Percentiles rank a stretch among this genome's conserved stretches.
Evolutionary conservation across 2,113 vertebrate genomes (phyloP).

Genomic region (Scomber japonicus): DNA sequence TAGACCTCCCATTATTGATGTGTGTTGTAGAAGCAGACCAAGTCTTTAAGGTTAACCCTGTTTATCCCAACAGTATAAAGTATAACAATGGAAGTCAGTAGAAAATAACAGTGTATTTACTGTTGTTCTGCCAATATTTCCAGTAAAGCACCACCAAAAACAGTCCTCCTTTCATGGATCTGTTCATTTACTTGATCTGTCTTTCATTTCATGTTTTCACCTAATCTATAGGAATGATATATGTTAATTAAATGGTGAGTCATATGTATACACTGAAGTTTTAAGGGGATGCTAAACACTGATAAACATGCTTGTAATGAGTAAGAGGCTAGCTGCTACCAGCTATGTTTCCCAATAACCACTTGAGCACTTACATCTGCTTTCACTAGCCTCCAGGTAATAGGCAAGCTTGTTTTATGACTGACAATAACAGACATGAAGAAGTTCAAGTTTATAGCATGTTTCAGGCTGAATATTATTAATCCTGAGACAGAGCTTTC

Average conservation of each 20-base stretch:
- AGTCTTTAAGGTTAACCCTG: slow-evolving; percentile 31
- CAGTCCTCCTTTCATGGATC: neutral
- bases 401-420: neutral
- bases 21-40: slow-evolving; percentile 30
- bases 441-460: too few species aligned
- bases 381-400: neutral
- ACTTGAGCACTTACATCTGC: neutral
- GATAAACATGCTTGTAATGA: neutral
- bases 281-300: neutral
- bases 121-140: neutral
- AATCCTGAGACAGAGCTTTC: neutral
- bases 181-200: neutral
- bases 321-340: neutral
- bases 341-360: neutral
- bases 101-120: slow-evolving; percentile 15
- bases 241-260: neutral
- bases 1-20: slow-evolving; percentile 51
- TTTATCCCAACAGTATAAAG: slow-evolving; percentile 26
- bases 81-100: neutral
- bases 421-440: too few species aligned
- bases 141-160: neutral
- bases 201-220: neutral
- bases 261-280: neutral
- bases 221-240: neutral
- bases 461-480: too few species aligned